Conservation (phyloP, 2,888 invertebrate genomes). For the Platycheirus albimanus region DNA sequence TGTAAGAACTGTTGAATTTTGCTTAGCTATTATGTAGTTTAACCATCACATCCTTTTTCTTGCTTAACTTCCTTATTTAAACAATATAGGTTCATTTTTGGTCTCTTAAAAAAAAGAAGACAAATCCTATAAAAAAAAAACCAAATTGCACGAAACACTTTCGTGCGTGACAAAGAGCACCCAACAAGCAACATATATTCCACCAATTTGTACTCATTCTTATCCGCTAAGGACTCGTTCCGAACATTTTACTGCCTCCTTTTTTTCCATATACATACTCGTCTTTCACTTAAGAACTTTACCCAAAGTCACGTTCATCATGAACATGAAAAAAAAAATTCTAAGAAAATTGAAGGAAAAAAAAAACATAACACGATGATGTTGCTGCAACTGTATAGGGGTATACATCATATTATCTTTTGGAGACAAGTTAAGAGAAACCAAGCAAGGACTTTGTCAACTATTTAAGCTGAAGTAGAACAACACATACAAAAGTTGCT, state of each 20-base stretch:
- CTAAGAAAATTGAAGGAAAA: slow-evolving; percentile 12
- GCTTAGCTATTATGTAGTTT: too few species aligned
- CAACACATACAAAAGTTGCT: slow-evolving; percentile 6
- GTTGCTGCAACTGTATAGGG: slow-evolving; percentile 18
- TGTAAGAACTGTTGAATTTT: too few species aligned
- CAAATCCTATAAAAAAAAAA: slow-evolving; percentile 18
- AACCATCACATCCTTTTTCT: too few species aligned
- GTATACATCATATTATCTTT: slow-evolving; percentile 12
- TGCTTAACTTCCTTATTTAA: too few species aligned
- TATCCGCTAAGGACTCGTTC: slow-evolving; percentile 33
- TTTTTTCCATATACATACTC: neutral
- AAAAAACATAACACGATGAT: slow-evolving; percentile 17
- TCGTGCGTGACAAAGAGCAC: slow-evolving; percentile 40
- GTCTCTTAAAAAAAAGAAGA: neutral
- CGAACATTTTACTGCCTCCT: slow-evolving; percentile 12
- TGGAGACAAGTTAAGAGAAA: neutral
- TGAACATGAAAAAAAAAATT: neutral
- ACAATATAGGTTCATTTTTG: too few species aligned
- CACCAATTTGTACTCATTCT: slow-evolving; percentile 14
- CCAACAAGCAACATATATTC: slow-evolving; percentile 12
- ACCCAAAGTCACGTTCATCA: slow-evolving; percentile 65
- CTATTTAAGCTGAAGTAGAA: slow-evolving; percentile 54
- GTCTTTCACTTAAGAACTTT: slow-evolving; percentile 50
- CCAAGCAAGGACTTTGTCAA: slow-evolving; percentile 54
- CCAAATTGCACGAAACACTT: slow-evolving; percentile 37